Conservation (phyloP, 2,888 invertebrate species). For the Oscheius sp. region DNA sequence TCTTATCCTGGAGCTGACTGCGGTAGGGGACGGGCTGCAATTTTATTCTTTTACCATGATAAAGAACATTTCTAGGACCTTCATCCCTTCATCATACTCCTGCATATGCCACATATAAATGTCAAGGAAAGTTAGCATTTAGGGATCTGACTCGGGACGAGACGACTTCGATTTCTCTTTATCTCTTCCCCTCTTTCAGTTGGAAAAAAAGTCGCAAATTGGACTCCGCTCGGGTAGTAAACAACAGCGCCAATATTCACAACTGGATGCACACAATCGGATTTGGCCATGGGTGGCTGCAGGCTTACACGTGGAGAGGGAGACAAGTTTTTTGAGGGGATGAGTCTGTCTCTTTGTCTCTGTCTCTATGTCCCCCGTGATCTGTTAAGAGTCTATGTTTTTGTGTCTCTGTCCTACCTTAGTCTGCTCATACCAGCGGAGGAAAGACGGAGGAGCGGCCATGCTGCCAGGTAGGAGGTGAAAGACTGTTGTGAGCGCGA, state of each 20-base stretch:
- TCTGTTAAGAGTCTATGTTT: not conserved
- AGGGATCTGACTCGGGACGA: not conserved
- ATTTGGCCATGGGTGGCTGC: conserved; percentile 17
- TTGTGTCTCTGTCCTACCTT: conserved; percentile 40
- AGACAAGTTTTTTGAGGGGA: not conserved
- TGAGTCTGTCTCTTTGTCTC: conserved; percentile 1
- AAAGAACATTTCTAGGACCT: not conserved
- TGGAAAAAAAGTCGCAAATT: conserved; percentile 2
- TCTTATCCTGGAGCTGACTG: conserved; percentile 69
- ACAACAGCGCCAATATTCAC: conserved; percentile 21
- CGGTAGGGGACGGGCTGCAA: conserved; percentile 71
- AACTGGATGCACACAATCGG: conserved; percentile 21
- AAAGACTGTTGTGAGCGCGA: not conserved
- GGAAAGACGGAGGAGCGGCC: conserved; percentile 22
- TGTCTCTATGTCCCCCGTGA: not conserved
- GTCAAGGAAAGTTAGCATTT: conserved; percentile 50
- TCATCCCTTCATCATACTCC: conserved; percentile 35
- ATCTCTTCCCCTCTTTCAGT: conserved; percentile 2
- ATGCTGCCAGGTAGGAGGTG: conserved; percentile 11
- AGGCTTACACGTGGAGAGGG: conserved; percentile 11
- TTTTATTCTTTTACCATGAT: not conserved
- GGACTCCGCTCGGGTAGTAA: not conserved
- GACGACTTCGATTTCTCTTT: conserved; percentile 15
- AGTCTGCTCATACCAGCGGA: conserved; percentile 50
- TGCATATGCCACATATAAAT: conserved; percentile 51